These are phyloP conservation scores for Semicossyphus pulcher DNA, from an alignment of 2,113 vertebrate genomes.

Conservation along the genomic window DNA sequence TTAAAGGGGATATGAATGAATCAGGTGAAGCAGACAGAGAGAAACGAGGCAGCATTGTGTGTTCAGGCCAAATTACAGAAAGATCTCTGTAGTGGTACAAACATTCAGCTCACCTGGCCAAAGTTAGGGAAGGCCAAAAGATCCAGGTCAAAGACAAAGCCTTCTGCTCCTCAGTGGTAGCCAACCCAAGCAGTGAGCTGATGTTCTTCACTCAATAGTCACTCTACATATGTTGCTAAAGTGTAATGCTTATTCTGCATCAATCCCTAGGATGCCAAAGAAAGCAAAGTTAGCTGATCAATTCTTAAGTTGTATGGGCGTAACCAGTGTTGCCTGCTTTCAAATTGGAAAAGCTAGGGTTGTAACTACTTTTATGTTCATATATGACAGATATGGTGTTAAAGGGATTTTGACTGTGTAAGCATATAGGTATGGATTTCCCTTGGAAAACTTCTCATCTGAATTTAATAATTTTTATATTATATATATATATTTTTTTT, in stretches of 20 bases:
- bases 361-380: conserved; percentile 17
- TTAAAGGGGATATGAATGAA: neutral
- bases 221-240: neutral
- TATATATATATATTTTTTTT: conserved; percentile 18
- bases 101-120: conserved; percentile 82
- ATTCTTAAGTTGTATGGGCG: conserved; percentile 19
- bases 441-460: conserved; percentile 63
- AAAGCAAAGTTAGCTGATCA: neutral
- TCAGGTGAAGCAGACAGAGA: conserved; percentile 2
- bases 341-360: conserved; percentile 5
- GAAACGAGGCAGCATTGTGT: conserved; percentile 48
- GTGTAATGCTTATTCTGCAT: neutral
- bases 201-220: neutral
- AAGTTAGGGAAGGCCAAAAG: conserved; percentile 90
- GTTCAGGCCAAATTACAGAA: conserved; percentile 56
- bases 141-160: conserved; percentile 85
- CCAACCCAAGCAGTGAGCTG: neutral
- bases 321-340: neutral
- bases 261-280: neutral
- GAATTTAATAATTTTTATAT: conserved; percentile 66
- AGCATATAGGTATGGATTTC: conserved; percentile 64
- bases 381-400: conserved; percentile 13
- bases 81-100: conserved; percentile 63
- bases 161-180: conserved; percentile 57
- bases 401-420: conserved; percentile 45